Conservation (phyloP, 2,113 vertebrate species). For the Grammomys surdaster region DNA sequence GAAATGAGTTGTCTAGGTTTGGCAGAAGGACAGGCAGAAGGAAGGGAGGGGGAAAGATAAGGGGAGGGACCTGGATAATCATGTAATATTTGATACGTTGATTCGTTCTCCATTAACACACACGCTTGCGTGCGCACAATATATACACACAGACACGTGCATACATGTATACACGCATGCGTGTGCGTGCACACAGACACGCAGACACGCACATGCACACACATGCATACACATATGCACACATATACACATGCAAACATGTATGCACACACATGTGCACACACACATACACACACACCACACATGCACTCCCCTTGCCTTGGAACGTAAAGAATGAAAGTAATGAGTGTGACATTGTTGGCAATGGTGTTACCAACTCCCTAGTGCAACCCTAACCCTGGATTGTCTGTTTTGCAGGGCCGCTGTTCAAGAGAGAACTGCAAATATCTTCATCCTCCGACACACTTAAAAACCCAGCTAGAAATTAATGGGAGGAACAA, state of each 20-base stretch:
- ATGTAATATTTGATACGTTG: no score
- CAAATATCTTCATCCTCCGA: constrained; percentile 99
- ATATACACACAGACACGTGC: background rate
- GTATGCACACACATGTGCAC: background rate
- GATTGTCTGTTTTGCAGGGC: constrained; percentile 89
- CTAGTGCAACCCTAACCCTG: constrained; percentile 15
- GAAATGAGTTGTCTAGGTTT: background rate
- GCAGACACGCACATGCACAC: background rate
- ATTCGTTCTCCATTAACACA: background rate
- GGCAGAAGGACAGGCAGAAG: background rate
- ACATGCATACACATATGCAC: no score
- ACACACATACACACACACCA: no score
- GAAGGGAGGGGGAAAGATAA: no score
- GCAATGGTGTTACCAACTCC: background rate
- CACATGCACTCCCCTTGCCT: background rate
- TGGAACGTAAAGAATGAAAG: background rate
- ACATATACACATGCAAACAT: background rate
- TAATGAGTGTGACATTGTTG: background rate
- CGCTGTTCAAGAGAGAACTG: constrained; percentile 99
- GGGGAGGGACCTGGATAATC: background rate
- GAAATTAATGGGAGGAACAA: constrained; percentile 99
- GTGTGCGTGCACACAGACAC: background rate
- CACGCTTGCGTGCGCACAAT: background rate
- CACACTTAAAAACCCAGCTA: constrained; percentile 98
- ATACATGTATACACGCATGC: background rate